These are phyloP conservation scores for Synchiropus splendidus DNA, from an alignment of 2,113 vertebrate species.

Conservation along the genomic window DNA sequence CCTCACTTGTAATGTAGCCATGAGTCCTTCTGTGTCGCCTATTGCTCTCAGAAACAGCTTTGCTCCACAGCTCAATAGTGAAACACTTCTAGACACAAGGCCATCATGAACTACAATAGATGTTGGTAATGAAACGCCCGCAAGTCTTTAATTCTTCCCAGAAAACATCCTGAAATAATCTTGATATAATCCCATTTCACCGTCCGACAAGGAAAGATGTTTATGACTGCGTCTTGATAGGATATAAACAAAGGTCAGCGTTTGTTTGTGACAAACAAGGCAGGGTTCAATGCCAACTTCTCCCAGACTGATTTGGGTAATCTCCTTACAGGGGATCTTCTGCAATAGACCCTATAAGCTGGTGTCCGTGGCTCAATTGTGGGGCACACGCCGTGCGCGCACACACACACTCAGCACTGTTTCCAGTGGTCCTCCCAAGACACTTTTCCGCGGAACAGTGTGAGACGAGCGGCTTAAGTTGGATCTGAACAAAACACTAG, in stretches of 20 bases:
- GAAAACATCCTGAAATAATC: too few relatives aligned
- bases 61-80: too few relatives aligned
- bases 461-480: constrained; percentile 46
- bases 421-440: constrained; percentile 35
- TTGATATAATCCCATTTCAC: too few relatives aligned
- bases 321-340: constrained; percentile 50
- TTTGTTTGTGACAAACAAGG: constrained; percentile 15
- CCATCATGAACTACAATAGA: too few relatives aligned
- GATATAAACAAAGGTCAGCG: constrained; percentile 13
- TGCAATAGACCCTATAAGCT: constrained; percentile 49
- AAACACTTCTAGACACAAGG: too few relatives aligned
- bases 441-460: constrained; percentile 34
- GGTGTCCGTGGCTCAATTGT: constrained; percentile 21
- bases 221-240: constrained; percentile 7
- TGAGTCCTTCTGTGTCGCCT: too few relatives aligned
- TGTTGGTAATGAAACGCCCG: too few relatives aligned
- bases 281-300: constrained; percentile 40
- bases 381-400: constrained; percentile 15
- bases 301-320: constrained; percentile 38
- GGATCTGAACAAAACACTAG: constrained; percentile 45
- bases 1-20: too few relatives aligned
- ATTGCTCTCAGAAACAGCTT: too few relatives aligned
- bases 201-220: not conserved
- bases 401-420: constrained; percentile 7
- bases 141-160: too few relatives aligned